Evolutionary conservation across 2,888 invertebrate genomes (phyloP), one percentile per base, ranked within the genome.

Genomic region (Microctonus hyperodae): DNA sequence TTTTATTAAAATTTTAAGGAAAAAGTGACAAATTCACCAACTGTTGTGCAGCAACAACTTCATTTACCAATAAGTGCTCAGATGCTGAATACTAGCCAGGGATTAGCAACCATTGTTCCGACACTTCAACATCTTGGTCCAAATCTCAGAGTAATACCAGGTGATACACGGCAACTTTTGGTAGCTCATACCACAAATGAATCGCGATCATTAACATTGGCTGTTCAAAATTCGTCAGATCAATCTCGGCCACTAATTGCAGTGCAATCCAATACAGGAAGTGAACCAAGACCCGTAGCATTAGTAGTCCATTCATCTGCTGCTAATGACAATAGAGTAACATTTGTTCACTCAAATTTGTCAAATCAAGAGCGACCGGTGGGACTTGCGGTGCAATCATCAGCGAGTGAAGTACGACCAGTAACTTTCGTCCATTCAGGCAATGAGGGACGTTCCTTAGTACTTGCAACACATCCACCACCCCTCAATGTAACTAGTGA

Each of bases 311-410:
- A 84, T 72, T 81, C 83, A 57, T 79, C 83, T 25, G 75, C 80
- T 57, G 79, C 83, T 35, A 84, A 79, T 74, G 83, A 84, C 71
- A 84, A 83, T 70, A 75, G 83, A 60, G 83, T 83, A 48, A 83
- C 83, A 62, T 79, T 84, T 68, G 81, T 84, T 61, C 83, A 84
- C 74, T 82, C 83, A 67, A 81, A 80, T 76, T 75, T 83, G 66
- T 79, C 82, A 40, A 82, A 75, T 75, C 83, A 79, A 73, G 83
- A 83, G 57, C 78, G 84, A 73, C 84, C 84, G 35, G 72, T 84
- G 68, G 82, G 84, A 44, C 75, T 84, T 22, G 83, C 83, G n/a
- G 83, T 84, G 35, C 84, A 84, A 65, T 82, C 84, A 13, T 76
- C 81, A 53, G 76, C 82, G 5, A 81, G 74, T 70, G 82, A 81